Percentiles rank a stretch among this genome's conserved stretches.
Conservation (phyloP, 2,797 vertebrate genomes). For the Enoplosus armatus region DNA sequence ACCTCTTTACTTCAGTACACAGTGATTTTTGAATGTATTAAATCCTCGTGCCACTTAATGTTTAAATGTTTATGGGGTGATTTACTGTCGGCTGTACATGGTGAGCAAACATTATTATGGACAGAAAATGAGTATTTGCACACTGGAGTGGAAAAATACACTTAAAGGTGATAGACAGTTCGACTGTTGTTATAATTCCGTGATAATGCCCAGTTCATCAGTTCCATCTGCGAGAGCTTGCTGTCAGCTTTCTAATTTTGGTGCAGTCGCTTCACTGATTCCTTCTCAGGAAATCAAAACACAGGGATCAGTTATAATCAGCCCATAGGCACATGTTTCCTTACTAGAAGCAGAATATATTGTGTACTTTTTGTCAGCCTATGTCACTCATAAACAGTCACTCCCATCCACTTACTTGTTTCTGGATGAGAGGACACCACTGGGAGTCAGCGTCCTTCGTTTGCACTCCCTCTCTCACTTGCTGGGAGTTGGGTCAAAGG, state of each 20-base stretch:
- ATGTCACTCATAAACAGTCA: conserved; percentile 10
- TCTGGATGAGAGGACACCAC: conserved; percentile 22
- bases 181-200: neutral
- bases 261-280: neutral
- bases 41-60: neutral
- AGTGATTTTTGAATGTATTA: conserved; percentile 16
- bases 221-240: neutral
- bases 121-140: neutral
- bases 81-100: neutral
- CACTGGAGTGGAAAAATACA: neutral
- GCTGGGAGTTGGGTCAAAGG: conserved; percentile 57
- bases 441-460: conserved; percentile 40
- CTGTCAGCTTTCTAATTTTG: neutral
- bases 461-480: conserved; percentile 38
- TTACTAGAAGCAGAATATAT: neutral
- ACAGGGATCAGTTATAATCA: neutral
- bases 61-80: neutral
- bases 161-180: neutral
- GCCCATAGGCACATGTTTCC: neutral
- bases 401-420: conserved; percentile 16
- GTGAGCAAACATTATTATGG: neutral
- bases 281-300: neutral
- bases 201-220: neutral
- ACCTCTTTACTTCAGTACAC: conserved; percentile 18
- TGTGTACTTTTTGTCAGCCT: neutral